Evolutionary conservation across 2,888 invertebrate genomes (phyloP).

Genomic region (Drosophila fulvimacula): DNA sequence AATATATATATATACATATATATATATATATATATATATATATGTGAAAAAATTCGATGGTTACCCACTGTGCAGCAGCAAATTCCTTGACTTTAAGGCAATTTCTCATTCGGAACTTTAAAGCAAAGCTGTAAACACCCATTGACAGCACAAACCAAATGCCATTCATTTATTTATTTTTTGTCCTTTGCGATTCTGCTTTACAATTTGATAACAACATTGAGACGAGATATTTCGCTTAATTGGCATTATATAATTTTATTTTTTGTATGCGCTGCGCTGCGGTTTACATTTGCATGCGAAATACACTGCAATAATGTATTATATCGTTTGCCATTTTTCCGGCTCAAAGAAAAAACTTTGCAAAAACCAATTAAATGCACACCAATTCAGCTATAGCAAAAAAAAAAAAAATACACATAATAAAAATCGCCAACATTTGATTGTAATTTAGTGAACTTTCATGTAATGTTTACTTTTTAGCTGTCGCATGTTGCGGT

Average conservation of each 20-base stretch:
- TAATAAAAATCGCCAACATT: conserved; percentile 20
- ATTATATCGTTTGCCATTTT: conserved; percentile 44
- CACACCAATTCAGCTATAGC: conserved; percentile 31
- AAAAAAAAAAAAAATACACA: conserved; percentile 8
- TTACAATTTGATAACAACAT: conserved; percentile 39
- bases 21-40: neutral
- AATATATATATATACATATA: neutral
- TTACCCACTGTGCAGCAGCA: conserved; percentile 19
- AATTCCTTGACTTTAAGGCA: neutral
- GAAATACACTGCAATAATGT: conserved; percentile 26
- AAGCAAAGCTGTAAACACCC: neutral
- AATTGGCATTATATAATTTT: conserved; percentile 63
- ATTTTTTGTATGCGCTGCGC: conserved; percentile 10
- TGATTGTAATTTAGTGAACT: conserved; percentile 43
- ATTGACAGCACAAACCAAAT: neutral
- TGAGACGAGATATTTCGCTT: conserved; percentile 39
- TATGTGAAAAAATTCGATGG: conserved; percentile 5
- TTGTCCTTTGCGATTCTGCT: conserved; percentile 17
- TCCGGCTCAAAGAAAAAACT: neutral
- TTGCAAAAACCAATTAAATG: conserved; percentile 62
- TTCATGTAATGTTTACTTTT: conserved; percentile 32
- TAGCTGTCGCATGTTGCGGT: conserved; percentile 15
- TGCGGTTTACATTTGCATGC: conserved; percentile 49
- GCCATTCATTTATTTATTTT: conserved; percentile 7
- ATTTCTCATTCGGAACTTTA: neutral